Evolutionary conservation across 2,888 invertebrate species (phyloP).

Genomic region (Hydrotaea cyrtoneurina): DNA sequence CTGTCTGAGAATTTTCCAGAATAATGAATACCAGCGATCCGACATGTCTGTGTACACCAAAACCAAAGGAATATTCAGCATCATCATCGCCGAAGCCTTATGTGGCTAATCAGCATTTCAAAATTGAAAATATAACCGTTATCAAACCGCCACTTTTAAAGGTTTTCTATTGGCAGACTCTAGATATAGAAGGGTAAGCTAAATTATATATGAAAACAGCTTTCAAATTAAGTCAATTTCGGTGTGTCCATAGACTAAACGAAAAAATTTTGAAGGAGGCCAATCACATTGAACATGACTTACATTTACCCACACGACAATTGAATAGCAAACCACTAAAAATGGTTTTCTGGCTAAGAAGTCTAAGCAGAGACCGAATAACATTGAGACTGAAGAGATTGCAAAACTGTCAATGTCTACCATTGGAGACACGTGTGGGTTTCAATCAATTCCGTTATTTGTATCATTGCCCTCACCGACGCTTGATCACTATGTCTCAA

Average conservation of each 20-base stretch:
- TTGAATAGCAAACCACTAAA: constrained; percentile 74
- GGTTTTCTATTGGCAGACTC: constrained; percentile 75
- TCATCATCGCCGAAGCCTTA: neutral
- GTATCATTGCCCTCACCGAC: constrained; percentile 76
- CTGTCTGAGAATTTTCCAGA: too few relatives aligned
- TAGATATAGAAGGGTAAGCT: constrained; percentile 73
- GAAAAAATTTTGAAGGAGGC: constrained; percentile 70
- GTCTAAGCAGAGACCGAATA: constrained; percentile 67
- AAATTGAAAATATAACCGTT: constrained; percentile 75
- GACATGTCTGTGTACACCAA: neutral
- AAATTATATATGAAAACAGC: neutral
- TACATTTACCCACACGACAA: constrained; percentile 73
- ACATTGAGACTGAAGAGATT: constrained; percentile 72
- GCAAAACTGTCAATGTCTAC: constrained; percentile 74
- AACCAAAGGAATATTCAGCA: neutral
- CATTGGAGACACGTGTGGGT: constrained; percentile 73
- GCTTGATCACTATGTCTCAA: constrained; percentile 72
- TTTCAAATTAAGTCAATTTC: neutral
- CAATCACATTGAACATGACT: constrained; percentile 70
- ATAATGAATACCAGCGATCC: too few relatives aligned
- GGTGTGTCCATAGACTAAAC: constrained; percentile 69
- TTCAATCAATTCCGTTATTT: constrained; percentile 77
- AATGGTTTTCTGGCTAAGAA: constrained; percentile 75
- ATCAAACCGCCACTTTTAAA: constrained; percentile 74
- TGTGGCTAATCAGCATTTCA: constrained; percentile 68